Percentiles rank a stretch among this genome's conserved stretches.
Conservation (phyloP, 1,140 invertebrate genomes). For the Cephus cinctus region DNA sequence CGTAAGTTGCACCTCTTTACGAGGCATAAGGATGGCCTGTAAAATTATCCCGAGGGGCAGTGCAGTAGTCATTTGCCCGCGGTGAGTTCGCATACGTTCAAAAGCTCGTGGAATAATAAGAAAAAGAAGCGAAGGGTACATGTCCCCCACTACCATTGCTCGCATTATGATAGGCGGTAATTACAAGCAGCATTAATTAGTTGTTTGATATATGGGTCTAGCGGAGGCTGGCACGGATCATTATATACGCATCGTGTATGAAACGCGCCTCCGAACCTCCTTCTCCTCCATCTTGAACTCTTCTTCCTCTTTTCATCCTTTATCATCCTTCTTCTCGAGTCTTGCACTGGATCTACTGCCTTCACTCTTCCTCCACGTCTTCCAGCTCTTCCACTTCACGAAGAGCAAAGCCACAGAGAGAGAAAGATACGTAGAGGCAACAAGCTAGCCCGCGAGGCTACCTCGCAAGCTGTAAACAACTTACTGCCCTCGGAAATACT, state of each 20-base stretch:
- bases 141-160: not conserved
- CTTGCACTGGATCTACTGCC: no score
- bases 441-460: slow-evolving; percentile 13
- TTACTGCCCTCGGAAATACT: slow-evolving; percentile 44
- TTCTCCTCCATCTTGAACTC: not conserved
- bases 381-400: no score
- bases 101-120: slow-evolving; percentile 11
- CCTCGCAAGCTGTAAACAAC: slow-evolving; percentile 41
- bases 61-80: slow-evolving; percentile 4
- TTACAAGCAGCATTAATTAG: slow-evolving; percentile 40
- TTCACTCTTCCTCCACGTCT: no score
- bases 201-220: slow-evolving; percentile 34
- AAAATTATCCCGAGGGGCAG: not conserved
- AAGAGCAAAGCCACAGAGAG: slow-evolving; percentile 5
- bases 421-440: not conserved
- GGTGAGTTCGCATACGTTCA: not conserved
- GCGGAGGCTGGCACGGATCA: slow-evolving; percentile 15
- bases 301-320: slow-evolving; percentile 2
- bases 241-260: slow-evolving; percentile 9
- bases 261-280: slow-evolving; percentile 2
- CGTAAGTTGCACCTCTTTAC: slow-evolving; percentile 29
- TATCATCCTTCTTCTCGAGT: no score
- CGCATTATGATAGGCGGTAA: slow-evolving; percentile 35
- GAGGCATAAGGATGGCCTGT: slow-evolving; percentile 12
- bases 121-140: slow-evolving; percentile 2